Evolutionary conservation across 2,888 invertebrate species (phyloP).

Genomic region (Conus canariensis): DNA sequence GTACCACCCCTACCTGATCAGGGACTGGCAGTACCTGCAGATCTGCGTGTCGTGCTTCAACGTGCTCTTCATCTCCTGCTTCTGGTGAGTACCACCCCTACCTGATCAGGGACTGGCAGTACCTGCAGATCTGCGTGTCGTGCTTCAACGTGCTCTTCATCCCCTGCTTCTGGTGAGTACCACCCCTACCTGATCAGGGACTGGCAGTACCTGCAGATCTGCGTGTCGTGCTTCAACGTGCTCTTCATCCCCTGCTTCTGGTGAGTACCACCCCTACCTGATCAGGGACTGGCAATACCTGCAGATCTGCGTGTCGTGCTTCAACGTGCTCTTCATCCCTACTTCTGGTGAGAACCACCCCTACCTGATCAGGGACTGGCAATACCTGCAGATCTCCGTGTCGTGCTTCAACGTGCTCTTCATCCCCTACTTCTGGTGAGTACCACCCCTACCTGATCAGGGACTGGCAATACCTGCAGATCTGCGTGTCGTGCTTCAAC

Average conservation of each 20-base stretch:
- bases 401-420: conserved; percentile 58
- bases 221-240: conserved; percentile 57
- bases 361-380: conserved; percentile 59
- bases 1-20: conserved; percentile 20
- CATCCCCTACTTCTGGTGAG: conserved; percentile 52
- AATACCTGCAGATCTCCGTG: conserved; percentile 61
- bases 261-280: conserved; percentile 46
- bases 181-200: conserved; percentile 54
- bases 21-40: conserved; percentile 63
- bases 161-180: conserved; percentile 49
- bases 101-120: conserved; percentile 57
- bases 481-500: conserved; percentile 59
- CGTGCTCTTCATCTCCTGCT: conserved; percentile 52
- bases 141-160: conserved; percentile 56
- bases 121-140: conserved; percentile 63
- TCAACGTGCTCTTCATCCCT: conserved; percentile 55
- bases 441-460: conserved; percentile 51
- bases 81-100: conserved; percentile 51
- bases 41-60: conserved; percentile 60
- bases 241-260: conserved; percentile 3
- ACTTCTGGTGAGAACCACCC: conserved; percentile 46
- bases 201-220: conserved; percentile 64
- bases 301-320: conserved; percentile 61
- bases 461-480: conserved; percentile 63
- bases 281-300: conserved; percentile 61